Conservation (phyloP, 2,888 invertebrate genomes). For the Lagria hirta region DNA sequence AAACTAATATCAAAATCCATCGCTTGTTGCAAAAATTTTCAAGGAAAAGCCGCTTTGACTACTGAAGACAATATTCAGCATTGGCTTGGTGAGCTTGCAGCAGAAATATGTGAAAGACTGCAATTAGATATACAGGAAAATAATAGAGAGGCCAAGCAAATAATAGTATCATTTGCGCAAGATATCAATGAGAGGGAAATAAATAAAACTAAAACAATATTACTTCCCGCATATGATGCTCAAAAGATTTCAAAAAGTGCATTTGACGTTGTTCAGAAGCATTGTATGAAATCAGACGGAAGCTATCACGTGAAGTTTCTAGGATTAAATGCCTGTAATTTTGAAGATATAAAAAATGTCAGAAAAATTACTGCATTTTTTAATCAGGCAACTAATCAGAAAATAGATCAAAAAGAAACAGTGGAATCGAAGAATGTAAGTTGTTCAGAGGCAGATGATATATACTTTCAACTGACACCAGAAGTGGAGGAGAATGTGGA, state of each 20-base stretch:
- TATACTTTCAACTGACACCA: conserved; percentile 28
- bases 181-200: conserved; percentile 59
- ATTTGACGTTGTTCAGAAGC: conserved; percentile 66
- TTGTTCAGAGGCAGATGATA: conserved; percentile 1
- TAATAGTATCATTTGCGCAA: conserved; percentile 72
- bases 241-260: conserved; percentile 68
- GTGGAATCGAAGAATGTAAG: no score
- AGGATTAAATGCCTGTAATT: conserved; percentile 79
- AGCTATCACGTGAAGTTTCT: conserved; percentile 64
- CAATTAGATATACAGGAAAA: conserved; percentile 79
- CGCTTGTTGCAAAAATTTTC: conserved; percentile 93
- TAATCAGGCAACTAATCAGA: no score
- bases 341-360: conserved; percentile 64
- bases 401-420: conserved; percentile 12
- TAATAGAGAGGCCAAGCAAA: conserved; percentile 74
- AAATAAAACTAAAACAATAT: conserved; percentile 66
- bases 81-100: conserved; percentile 80
- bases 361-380: conserved; percentile 44
- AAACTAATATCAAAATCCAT: conserved; percentile 89
- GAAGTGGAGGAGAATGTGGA: conserved; percentile 23
- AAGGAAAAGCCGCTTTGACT: conserved; percentile 73
- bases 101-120: conserved; percentile 82
- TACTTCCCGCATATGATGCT: conserved; percentile 64
- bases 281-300: conserved; percentile 44
- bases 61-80: conserved; percentile 68